Evolutionary conservation across 2,113 vertebrate species (phyloP), one percentile per base, ranked within the genome.

Genomic region (Crotalus helleri): DNA sequence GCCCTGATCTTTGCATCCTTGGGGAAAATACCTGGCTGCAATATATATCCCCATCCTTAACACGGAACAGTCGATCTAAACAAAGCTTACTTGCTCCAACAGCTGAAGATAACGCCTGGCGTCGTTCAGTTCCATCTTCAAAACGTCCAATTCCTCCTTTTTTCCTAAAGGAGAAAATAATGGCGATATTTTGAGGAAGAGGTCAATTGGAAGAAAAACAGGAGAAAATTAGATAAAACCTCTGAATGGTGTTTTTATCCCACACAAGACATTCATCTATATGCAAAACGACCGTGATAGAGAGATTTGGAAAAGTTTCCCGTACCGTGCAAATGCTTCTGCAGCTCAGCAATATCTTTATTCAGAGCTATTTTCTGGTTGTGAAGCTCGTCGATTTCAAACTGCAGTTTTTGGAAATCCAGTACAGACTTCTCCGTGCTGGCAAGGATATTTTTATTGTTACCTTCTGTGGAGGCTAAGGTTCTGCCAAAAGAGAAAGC

Each of bases 251-350:
- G n/a, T 74, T 33, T 33, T 33, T 17, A 8, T n/a, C 8, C 54
- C 1, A 19, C 3, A 61, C 1, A 61, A 17, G 39, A 44, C 9
- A 39, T 23, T 85, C 17, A 46, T 5, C 1, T 0, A 93, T 3
- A 46, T 0, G 33, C 0, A n/a, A 29, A 33, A 64, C 5, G 23
- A n/a, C 44, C 1, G 15, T 2, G 6, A 7, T 12, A 0, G 0
- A 39, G 1, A 44, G 33, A 93, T 85, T 39, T 11, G 29, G 29
- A 44, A 86, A 86, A 24, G 0, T 23, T 0, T 44, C 91, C 64
- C 81, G 90, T 93, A 98, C 98, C 98, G 89, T 96, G 94, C 19
- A 98, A 95, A 21, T 97, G 95, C 59, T 96, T 96, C 86, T 98
- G 97, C 85, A 95, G 46, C 2, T 46, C 57, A 9, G 39, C 10